These are phyloP conservation scores for Drosophila pachea DNA, from an alignment of 1,140 invertebrate genomes.

Conservation along the genomic window DNA sequence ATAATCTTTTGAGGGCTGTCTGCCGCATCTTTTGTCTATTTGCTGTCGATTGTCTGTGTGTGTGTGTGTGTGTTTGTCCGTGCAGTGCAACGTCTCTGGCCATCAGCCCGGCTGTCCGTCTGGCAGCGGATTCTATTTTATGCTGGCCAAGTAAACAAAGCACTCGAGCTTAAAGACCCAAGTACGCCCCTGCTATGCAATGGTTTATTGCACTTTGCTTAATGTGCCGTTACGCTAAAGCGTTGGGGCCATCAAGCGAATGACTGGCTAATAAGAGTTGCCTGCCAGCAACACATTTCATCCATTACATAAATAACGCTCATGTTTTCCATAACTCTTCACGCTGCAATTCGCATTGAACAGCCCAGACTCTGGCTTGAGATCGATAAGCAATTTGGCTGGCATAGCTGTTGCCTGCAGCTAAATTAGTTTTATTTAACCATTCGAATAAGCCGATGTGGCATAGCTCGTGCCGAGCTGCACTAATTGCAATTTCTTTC, in stretches of 20 bases:
- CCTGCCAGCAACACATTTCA: neutral
- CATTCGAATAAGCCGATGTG: neutral
- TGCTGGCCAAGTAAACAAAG: constrained; percentile 51
- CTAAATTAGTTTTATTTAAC: neutral
- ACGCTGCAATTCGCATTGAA: no score
- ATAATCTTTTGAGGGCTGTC: constrained; percentile 69
- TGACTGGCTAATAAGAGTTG: constrained; percentile 18
- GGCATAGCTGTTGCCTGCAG: neutral
- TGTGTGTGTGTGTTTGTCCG: neutral
- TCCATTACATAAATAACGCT: no score
- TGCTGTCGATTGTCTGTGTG: constrained; percentile 31
- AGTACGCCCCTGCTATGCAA: constrained; percentile 14
- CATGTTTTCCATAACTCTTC: no score
- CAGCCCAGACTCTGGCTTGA: neutral
- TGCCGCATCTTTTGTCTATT: constrained; percentile 65
- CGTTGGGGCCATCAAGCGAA: constrained; percentile 19
- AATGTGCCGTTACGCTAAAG: constrained; percentile 34
- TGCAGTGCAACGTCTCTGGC: constrained; percentile 10
- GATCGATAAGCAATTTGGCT: constrained; percentile 21
- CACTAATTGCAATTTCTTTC: no score
- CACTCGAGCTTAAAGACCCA: constrained; percentile 50
- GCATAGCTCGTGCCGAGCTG: neutral
- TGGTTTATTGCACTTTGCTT: constrained; percentile 46
- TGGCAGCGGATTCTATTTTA: constrained; percentile 24
- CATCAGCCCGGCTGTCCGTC: constrained; percentile 7